Evolutionary conservation across 2,888 invertebrate genomes (phyloP), one percentile per base, ranked within the genome.

Genomic region (Hemaris fuciformis): DNA sequence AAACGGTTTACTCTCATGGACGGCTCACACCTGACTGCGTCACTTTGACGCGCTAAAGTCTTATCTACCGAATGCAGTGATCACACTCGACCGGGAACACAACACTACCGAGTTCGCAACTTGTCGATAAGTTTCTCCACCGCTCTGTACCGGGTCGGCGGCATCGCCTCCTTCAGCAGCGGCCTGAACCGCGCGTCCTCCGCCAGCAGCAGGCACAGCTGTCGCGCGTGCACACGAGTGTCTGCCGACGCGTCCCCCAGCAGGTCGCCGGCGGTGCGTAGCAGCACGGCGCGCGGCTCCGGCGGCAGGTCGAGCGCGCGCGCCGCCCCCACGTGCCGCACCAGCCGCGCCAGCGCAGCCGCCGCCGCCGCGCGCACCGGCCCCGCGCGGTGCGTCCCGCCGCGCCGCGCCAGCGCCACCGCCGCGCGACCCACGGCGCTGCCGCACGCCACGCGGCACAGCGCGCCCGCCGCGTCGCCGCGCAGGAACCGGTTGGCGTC

Each of bases 401-500:
- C 97, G 64, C 95, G 94, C 38, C 94, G 87, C 5, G 95, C 93
- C 60, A 97, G 84, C 8, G 96, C 94, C 25, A 93, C 88, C 1
- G 95, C 94, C 0, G 95, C 94, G 70, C 96, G 95, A 5, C 93
- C 89, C 5, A 96, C 94, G 27, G 95, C 94, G 18, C 97, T 93
- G 64, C 96, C 94, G 62, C 97, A 95, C 63, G 97, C 95, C 94
- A 99, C 96, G 13, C 94, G 93, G 73, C 96, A 96, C 45, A 99
- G 87, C 0, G 98, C 97, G 8, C 94, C 93, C 62, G 96, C 95
- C 2, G 98, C 97, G 85, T 99, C 99, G 38, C 96, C 96, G 22
- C 98, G 94, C 59, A 99, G 94, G 83, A 99, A 99, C 72, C 96
- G 95, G 88, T 98, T 99, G 6, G 98, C 98, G 79, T 99, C 99